Percentiles rank a stretch among this genome's conserved stretches.
Evolutionary conservation across 2,797 vertebrate species (phyloP).

Genomic region (Manis crassicaudata): DNA sequence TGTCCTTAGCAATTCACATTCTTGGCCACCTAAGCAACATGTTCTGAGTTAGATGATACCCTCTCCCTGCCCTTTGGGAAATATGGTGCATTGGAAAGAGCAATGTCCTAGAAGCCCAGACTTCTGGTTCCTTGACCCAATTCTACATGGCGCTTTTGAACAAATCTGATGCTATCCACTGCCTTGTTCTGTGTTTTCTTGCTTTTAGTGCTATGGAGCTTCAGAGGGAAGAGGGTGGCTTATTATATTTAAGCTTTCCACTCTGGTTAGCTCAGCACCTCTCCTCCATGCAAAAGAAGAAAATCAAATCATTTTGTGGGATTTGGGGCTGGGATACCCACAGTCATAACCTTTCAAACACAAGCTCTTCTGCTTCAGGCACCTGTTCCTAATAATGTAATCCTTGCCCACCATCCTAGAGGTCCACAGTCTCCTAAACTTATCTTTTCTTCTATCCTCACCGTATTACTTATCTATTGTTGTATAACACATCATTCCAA

Average conservation of each 20-base stretch:
- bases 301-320: neutral
- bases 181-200: neutral
- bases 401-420: no score
- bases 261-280: neutral
- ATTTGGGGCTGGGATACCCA: neutral
- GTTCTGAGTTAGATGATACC: neutral
- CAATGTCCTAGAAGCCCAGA: neutral
- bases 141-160: neutral
- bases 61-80: neutral
- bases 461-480: neutral
- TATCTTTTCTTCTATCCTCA: neutral
- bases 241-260: neutral
- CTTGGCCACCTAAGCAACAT: neutral
- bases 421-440: neutral
- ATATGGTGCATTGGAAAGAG: neutral
- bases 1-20: neutral
- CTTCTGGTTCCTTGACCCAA: neutral
- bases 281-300: neutral
- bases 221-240: neutral
- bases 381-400: neutral
- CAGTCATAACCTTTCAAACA: neutral
- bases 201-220: neutral
- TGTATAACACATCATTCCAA: neutral
- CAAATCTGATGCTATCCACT: neutral
- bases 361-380: neutral